A percentile compares a stretch with the other conserved stretches of the same genome.
phyloP scores from a whole-genome alignment of 2,888 invertebrate species.

The Salpingus planirostris region DNA sequence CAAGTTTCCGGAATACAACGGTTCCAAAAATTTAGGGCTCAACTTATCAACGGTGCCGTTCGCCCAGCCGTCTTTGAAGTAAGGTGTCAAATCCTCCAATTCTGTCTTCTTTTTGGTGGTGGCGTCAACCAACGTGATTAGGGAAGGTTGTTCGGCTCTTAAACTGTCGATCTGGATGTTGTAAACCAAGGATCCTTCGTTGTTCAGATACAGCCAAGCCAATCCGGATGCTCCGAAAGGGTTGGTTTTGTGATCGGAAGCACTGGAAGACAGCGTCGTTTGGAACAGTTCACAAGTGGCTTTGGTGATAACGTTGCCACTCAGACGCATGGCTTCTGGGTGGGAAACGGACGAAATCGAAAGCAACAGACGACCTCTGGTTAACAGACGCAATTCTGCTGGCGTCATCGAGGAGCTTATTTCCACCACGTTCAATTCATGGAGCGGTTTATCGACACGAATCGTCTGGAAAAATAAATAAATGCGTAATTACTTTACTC shows the following conservation, averaged over 20 bases:
- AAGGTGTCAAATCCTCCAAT: conserved; percentile 62
- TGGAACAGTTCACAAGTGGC: conserved; percentile 76
- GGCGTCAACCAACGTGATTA: conserved; percentile 64
- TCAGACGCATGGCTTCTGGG: conserved; percentile 54
- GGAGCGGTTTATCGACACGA: conserved; percentile 61
- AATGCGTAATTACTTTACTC: too few relatives aligned
- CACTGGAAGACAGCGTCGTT: conserved; percentile 52
- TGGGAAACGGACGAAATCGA: conserved; percentile 61
- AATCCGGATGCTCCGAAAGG: conserved; percentile 51
- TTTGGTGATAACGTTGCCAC: conserved; percentile 62
- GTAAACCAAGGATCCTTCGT: conserved; percentile 68
- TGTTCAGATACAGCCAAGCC: conserved; percentile 70
- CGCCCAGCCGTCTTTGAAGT: conserved; percentile 52
- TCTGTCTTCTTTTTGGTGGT: conserved; percentile 56
- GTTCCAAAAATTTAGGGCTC: conserved; percentile 72
- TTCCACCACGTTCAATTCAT: conserved; percentile 70
- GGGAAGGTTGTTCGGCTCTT: conserved; percentile 46
- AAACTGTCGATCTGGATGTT: conserved; percentile 64
- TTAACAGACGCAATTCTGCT: conserved; percentile 65
- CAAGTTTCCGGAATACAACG: conserved; percentile 72
- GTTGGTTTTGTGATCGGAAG: conserved; percentile 24
- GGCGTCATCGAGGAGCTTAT: conserved; percentile 69
- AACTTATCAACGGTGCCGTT: conserved; percentile 70
- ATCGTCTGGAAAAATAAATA: conserved; percentile 45
- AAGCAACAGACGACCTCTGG: conserved; percentile 66